Conservation (phyloP, 2,797 vertebrate species). For the Microcaecilia unicolor region DNA sequence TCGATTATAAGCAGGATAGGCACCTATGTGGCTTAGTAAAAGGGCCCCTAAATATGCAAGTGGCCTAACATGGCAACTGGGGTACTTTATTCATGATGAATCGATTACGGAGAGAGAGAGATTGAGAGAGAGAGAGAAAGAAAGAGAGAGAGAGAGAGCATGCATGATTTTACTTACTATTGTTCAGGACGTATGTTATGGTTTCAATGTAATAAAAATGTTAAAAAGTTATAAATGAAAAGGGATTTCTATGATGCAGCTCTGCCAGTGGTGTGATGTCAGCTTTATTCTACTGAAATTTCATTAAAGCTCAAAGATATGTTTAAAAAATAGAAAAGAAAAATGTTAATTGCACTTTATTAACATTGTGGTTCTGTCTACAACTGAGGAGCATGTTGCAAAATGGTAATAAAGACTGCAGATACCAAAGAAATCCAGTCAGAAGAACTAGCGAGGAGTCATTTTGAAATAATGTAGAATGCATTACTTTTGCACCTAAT, state of each 20-base stretch:
- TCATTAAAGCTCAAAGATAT: conserved; percentile 28
- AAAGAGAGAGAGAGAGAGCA: conserved; percentile 18
- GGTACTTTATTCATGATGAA: conserved; percentile 14
- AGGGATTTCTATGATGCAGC: background rate
- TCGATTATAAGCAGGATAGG: too few relatives aligned
- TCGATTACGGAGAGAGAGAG: conserved; percentile 17
- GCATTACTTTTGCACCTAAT: too few relatives aligned
- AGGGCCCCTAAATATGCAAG: too few relatives aligned
- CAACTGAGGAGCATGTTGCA: conserved; percentile 29
- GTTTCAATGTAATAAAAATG: conserved; percentile 25
- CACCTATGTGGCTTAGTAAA: too few relatives aligned
- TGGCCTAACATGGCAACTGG: too few relatives aligned
- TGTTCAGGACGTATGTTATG: conserved; percentile 3
- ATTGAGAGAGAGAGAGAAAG: conserved; percentile 13
- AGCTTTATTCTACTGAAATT: conserved; percentile 34
- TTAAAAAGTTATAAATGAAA: conserved; percentile 7
- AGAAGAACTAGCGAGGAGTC: conserved; percentile 4
- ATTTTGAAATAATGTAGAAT: conserved; percentile 21
- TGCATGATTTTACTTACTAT: conserved; percentile 13
- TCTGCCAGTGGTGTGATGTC: conserved; percentile 17
- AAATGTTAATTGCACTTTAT: conserved; percentile 27
- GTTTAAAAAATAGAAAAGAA: too few relatives aligned
- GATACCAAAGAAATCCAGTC: conserved; percentile 20
- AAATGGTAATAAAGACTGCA: conserved; percentile 18
- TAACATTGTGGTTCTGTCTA: conserved; percentile 22